Percentiles rank a stretch among this genome's conserved stretches.
These are phyloP conservation scores for Porites divaricata DNA, from an alignment of 92 coral and sea anemone genomes.

Conservation along the genomic window DNA sequence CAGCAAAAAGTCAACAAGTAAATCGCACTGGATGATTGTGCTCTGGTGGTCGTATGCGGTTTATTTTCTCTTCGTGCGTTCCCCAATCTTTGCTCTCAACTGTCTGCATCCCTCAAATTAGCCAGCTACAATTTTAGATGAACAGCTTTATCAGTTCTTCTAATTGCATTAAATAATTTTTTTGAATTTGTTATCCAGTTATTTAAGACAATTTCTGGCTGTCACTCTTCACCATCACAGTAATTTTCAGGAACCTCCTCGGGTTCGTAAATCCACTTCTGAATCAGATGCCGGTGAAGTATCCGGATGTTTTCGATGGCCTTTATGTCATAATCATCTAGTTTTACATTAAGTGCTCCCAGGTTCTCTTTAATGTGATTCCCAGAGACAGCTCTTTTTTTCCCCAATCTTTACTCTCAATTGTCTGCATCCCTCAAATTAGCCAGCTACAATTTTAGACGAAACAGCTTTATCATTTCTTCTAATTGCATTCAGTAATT, in stretches of 20 bases:
- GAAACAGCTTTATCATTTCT: neutral
- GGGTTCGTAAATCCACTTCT: constrained; percentile 31
- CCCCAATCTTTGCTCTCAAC: no score
- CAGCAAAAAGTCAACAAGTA: no score
- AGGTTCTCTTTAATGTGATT: neutral
- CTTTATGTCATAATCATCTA: constrained; percentile 64
- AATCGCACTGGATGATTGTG: no score
- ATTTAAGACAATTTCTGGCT: no score
- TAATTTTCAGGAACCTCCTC: constrained; percentile 34
- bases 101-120: no score
- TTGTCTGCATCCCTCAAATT: no score
- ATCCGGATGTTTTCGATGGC: constrained; percentile 34
- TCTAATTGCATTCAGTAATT: neutral
- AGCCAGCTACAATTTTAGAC: no score
- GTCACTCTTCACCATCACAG: constrained; percentile 71
- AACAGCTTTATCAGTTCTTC: neutral
- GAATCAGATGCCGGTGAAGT: neutral
- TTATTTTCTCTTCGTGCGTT: no score
- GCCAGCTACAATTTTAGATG: no score
- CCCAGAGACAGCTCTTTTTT: neutral
- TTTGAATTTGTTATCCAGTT: neutral
- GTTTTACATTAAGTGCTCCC: constrained; percentile 10
- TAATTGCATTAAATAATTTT: no score
- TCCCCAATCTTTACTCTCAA: no score
- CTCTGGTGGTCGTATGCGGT: no score